Evolutionary conservation across 2,113 vertebrate genomes (phyloP), one percentile per base, ranked within the genome.

Genomic region (Psittacara wagleri): DNA sequence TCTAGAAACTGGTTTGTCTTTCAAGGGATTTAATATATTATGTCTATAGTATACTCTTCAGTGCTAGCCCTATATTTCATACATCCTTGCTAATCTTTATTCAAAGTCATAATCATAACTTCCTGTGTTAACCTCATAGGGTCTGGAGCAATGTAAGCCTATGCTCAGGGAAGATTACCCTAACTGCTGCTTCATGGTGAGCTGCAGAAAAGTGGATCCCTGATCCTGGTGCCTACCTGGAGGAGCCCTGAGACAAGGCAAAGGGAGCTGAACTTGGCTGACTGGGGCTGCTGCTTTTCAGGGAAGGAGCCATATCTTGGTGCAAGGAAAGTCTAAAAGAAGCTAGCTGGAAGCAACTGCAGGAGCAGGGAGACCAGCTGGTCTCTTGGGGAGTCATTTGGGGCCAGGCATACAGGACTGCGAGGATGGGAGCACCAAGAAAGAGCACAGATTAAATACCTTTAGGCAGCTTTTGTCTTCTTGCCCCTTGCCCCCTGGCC

Each of bases 271-370:
- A 54, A 22, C 10, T 10, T 78, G 20, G 16, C 8, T 74, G 35
- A 18, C 31, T 15, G 44, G 22, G 44, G 35, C 55, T 88, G 33
- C 19, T 85, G 41, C 33, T 55, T 35, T 52, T 46, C 67, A 51
- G 15, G 39, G 33, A 88, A 82, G 14, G 25, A 27, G 3, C 9
- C 1, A 1, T 15, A 9, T 7, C 6, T 52, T 3, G 1, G 11
- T 33, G 24, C 17, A 9, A 84, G 13, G 33, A 39, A 27, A 16
- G n/a, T 20, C 20, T 68, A 33, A 73, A 69, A 90, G 23, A 19
- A 74, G 9, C 54, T 48, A 49, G 5, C 31, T 7, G 4, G 27
- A 20, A 90, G 29, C 10, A 52, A 16, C 52, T 48, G 11, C 46
- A 44, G 20, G 31, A 33, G 4, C 19, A 57, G 41, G 23, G 41